Base-by-base conservation (phyloP, 2,888 invertebrate species). In the Coremacera marginata region DNA sequence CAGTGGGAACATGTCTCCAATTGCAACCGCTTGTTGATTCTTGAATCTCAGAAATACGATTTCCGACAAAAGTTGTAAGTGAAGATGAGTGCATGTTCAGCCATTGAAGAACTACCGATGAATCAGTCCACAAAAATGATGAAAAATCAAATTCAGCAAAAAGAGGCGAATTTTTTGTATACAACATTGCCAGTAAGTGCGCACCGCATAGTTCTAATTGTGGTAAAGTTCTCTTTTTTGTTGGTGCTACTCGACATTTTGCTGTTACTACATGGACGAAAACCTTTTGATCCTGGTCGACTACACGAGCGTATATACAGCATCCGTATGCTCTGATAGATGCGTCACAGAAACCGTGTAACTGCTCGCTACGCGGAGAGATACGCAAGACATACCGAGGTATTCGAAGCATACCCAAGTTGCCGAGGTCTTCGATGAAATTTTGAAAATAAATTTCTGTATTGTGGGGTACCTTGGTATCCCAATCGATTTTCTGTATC, bases 151-250 rank as follows among this genome's bases (percentile, higher is more conserved):
- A 52, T 52, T 52, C 5, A 8, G 9, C 16, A 27, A 70, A 51
- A 31, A 65, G 16, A 9, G 25, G 19, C 27, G 60, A 63, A 2
- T 70, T 74, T 70, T 76, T 72, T 31, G 44, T 65, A 16, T 70
- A 72, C 3, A 77, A n/a, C 62, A 52, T 49, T 44, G 75, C 72
- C 14, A 79, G 57, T 44, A 75, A 68, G 51, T 63, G 65, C 5
- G 74, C 78, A 44, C 76, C 75, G 44, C 77, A 76, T 19, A 79
- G 44, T 62, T 80, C 77, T n/a, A 78, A 75, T 62, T 78, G 71
- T 5, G 78, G 80, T n/a, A 80, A 63, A 2, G 78, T 75, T 77
- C 77, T 70, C 71, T 62, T 78, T 49, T 78, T 78, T n/a, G 68
- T 77, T 14, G 76, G 76, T 14, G 77, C 68, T 14, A 78, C 75